Evolutionary conservation across 1,140 invertebrate species (phyloP), one percentile per base, ranked within the genome.

Genomic region (Philotrypesis tridentata): DNA sequence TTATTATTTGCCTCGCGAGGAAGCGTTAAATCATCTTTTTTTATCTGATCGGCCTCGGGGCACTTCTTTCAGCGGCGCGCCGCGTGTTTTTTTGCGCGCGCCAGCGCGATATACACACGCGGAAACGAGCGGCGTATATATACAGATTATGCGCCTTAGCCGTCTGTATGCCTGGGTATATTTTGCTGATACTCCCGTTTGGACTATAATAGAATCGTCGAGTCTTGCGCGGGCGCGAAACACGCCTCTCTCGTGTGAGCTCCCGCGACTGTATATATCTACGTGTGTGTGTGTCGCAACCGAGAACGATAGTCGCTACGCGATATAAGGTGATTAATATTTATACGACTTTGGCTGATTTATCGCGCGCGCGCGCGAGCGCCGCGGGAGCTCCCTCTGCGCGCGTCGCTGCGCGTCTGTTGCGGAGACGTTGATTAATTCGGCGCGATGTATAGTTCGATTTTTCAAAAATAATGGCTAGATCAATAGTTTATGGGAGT

Each of bases 181-280:
- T 77, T 68, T 82, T 71, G 77, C 71, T 40, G n/a, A n/a, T 63
- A 77, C 72, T 77, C 48, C n/a, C n/a, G n/a, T n/a, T n/a, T n/a
- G n/a, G n/a, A n/a, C n/a, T n/a, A n/a, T 78, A 78, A 82, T 82
- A 78, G 68, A 82, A 78, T 78, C 80, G 75, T 82, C 80, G 55
- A n/a, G n/a, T 23, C 48, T 73, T 29, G 37, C 33, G 14, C 17
- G 65, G 3, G 33, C 33, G n/a, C n/a, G n/a, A n/a, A n/a, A n/a
- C n/a, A n/a, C n/a, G n/a, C n/a, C n/a, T n/a, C n/a, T n/a, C n/a
- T n/a, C n/a, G n/a, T n/a, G n/a, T n/a, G n/a, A n/a, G n/a, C n/a
- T n/a, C n/a, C 3, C 25, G 33, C 27, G 29, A 23, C 37, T 29
- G 29, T 76, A 63, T 61, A 48, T 27, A 55, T 67, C 2, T 43